Conservation (phyloP, 1,140 invertebrate species). For the Dendrolimus kikuchii region DNA sequence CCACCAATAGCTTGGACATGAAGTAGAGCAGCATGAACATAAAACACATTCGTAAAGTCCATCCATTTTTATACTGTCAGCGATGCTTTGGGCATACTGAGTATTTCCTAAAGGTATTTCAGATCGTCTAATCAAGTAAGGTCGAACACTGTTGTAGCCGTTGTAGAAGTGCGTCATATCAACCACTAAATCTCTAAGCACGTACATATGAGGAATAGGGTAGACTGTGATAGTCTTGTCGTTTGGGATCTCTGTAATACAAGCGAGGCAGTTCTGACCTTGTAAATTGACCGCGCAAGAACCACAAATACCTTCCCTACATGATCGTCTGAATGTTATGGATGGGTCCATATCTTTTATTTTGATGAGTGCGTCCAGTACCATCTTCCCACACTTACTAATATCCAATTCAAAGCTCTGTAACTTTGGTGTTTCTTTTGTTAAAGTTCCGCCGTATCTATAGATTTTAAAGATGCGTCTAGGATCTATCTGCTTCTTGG, state of each 20-base stretch:
- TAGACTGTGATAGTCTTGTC: constrained; percentile 82
- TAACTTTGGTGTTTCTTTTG: constrained; percentile 79
- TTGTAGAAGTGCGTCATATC: constrained; percentile 91
- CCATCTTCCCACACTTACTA: constrained; percentile 84
- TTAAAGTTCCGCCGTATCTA: constrained; percentile 38
- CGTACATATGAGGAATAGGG: constrained; percentile 93
- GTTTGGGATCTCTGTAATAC: constrained; percentile 73
- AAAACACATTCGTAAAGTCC: constrained; percentile 89
- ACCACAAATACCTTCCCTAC: constrained; percentile 92
- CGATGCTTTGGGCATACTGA: constrained; percentile 78
- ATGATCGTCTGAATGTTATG: constrained; percentile 87
- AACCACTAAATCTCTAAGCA: constrained; percentile 91
- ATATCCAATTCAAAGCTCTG: constrained; percentile 85
- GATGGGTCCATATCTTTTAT: constrained; percentile 92
- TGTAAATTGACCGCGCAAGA: constrained; percentile 93
- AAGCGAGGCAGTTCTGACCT: constrained; percentile 89
- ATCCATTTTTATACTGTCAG: constrained; percentile 81
- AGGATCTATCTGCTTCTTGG: constrained; percentile 75
- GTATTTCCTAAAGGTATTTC: constrained; percentile 66
- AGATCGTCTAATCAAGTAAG: constrained; percentile 85
- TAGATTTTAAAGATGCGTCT: constrained; percentile 49
- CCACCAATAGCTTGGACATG: constrained; percentile 94
- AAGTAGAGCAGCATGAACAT: constrained; percentile 90
- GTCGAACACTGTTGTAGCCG: constrained; percentile 89
- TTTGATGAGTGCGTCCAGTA: constrained; percentile 89